These are phyloP conservation scores for Cladorhizidae sp. DNA, from an alignment of 37 sponge, comb jelly and placozoan species.

Conservation along the genomic window DNA sequence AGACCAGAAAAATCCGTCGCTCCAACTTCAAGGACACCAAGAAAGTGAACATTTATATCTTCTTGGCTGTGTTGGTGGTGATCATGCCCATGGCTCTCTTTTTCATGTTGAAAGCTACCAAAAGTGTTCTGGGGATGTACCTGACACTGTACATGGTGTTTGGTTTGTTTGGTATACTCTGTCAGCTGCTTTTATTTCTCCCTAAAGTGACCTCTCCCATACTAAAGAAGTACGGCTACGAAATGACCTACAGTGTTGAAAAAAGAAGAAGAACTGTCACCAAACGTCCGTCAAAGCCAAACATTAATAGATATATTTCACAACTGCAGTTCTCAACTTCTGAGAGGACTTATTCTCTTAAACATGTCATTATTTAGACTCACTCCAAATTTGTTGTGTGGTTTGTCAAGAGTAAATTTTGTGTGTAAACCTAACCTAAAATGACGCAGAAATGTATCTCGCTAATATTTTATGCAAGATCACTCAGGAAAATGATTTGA, in stretches of 20 bases:
- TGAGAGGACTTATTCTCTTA: too few relatives aligned
- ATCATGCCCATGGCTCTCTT: constrained; percentile 6
- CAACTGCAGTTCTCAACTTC: too few relatives aligned
- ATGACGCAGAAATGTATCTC: too few relatives aligned
- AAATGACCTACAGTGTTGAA: neutral
- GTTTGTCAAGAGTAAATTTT: too few relatives aligned
- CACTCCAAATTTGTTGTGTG: too few relatives aligned
- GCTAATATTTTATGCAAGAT: too few relatives aligned
- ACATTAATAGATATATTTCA: too few relatives aligned
- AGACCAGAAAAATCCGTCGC: constrained; percentile 26
- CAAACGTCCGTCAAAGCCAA: neutral
- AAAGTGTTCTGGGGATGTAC: neutral
- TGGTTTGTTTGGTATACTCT: neutral
- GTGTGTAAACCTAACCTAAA: too few relatives aligned
- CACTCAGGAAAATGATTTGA: too few relatives aligned
- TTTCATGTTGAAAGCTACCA: neutral
- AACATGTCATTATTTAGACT: too few relatives aligned
- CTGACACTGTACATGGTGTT: constrained; percentile 7
- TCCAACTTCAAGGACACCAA: constrained; percentile 53
- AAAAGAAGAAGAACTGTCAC: neutral
- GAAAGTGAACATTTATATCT: constrained; percentile 27
- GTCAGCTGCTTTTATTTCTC: constrained; percentile 30
- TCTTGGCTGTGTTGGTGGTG: constrained; percentile 1
- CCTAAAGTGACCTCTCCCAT: constrained; percentile 27
- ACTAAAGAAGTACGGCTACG: neutral